Evolutionary conservation across 1,140 invertebrate genomes (phyloP), one percentile per base, ranked within the genome.

Genomic region (Lasioglossum baleicum): DNA sequence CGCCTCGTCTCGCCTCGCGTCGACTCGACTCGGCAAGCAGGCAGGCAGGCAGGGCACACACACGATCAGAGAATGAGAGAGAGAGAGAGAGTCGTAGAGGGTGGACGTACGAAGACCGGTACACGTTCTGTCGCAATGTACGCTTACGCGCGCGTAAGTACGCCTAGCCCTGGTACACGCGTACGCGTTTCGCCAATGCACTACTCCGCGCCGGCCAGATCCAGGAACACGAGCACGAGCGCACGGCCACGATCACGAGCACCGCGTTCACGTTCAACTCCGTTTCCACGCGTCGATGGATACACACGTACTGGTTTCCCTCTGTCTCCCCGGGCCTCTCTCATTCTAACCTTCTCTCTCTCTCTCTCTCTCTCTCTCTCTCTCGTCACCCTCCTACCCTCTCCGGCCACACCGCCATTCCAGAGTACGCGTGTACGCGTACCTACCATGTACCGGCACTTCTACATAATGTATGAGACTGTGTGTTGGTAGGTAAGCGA

Each of bases 401-500:
- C 64, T 13, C 10, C 22, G 7, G 20, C 8, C 35, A 4, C 51
- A 26, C 13, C 40, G 63, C 53, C 80, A 40, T 70, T 67, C 68
- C 61, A 51, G 60, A 56, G 51, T 73, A 78, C 69, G 76, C 77
- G 80, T 75, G 81, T 77, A 84, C 82, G 80, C 81, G 86, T 53
- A 53, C 84, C 67, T 56, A 17, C 44, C 80, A 87, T 85, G 73
- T 85, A 85, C 74, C 81, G 85, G 77, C 83, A 73, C 83, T 80
- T 83, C 85, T 91, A 93, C 91, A 93, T 93, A 92, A 93, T 92
- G 87, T 89, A 92, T 90, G 90, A 88, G 88, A 87, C 87, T 90
- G 90, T 90, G 91, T 91, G 92, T 91, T 88, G 91, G 90, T 91
- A 91, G 90, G 91, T 92, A 92, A 91, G 91, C 91, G 90, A 90